Percentiles rank a stretch among this genome's conserved stretches.
Evolutionary conservation across 1,140 invertebrate species (phyloP).

Genomic region (Neodiprion lecontei): DNA sequence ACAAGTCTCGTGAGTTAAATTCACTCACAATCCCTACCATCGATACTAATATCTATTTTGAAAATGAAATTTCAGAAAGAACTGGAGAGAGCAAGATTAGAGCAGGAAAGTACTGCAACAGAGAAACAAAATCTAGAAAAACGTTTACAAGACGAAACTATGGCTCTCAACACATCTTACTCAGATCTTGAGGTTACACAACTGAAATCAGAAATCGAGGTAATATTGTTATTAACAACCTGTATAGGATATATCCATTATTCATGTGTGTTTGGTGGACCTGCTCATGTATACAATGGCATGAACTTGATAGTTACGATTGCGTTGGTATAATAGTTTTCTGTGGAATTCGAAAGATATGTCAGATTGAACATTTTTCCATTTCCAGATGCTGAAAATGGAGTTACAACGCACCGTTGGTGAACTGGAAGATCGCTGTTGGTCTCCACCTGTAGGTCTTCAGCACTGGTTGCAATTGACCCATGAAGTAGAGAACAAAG

Average conservation of each 20-base stretch:
- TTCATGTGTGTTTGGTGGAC: too few species aligned
- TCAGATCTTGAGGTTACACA: constrained; percentile 84
- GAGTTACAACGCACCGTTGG: constrained; percentile 87
- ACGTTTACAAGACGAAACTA: constrained; percentile 74
- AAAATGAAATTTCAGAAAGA: constrained; percentile 60
- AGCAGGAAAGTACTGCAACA: constrained; percentile 78
- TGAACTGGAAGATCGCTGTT: constrained; percentile 86
- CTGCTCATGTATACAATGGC: too few species aligned
- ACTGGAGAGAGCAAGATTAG: constrained; percentile 66
- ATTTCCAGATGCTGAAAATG: constrained; percentile 73
- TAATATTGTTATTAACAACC: constrained; percentile 40
- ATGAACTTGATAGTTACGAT: background rate
- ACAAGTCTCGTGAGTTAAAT: background rate
- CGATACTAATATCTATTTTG: constrained; percentile 17
- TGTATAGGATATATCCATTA: constrained; percentile 13
- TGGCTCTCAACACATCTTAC: constrained; percentile 72
- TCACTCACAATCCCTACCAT: constrained; percentile 16
- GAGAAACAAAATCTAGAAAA: constrained; percentile 85
- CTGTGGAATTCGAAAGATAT: background rate
- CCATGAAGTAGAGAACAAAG: constrained; percentile 90
- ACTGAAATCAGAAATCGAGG: constrained; percentile 83
- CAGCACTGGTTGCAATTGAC: constrained; percentile 94
- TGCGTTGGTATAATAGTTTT: background rate
- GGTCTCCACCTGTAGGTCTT: constrained; percentile 84
- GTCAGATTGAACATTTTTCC: constrained; percentile 21